phyloP scores from a whole-genome alignment of 1,140 invertebrate species.

The Ephestia elutella region DNA sequence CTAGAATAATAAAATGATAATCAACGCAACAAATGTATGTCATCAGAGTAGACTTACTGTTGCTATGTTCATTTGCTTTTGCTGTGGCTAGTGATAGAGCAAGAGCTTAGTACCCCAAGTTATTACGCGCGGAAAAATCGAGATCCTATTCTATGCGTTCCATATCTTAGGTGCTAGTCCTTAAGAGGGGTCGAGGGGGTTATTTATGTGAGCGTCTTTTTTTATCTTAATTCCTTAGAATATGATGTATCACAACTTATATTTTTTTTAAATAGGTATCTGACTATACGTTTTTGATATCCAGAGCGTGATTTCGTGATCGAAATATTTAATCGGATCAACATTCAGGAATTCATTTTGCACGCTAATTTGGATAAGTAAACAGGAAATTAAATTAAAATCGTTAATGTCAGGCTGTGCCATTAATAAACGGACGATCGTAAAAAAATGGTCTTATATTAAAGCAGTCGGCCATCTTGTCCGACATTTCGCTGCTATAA shows the following conservation, averaged over 20 bases:
- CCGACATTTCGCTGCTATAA: background rate
- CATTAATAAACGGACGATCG: background rate
- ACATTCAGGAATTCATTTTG: background rate
- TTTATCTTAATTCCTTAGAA: too few species aligned
- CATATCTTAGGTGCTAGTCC: background rate
- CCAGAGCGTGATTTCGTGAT: background rate
- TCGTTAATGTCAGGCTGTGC: background rate
- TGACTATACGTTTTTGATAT: too few species aligned
- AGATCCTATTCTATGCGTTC: background rate
- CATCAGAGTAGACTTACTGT: too few species aligned
- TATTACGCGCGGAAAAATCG: background rate
- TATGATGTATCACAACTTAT: too few species aligned
- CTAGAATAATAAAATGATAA: too few species aligned
- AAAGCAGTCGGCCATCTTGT: background rate
- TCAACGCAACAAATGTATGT: too few species aligned
- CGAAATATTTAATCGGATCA: background rate
- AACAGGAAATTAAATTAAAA: slow-evolving; percentile 1
- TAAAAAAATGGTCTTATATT: slow-evolving; percentile 2
- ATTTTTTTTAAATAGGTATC: too few species aligned
- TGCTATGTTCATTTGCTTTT: background rate
- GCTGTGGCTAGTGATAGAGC: background rate
- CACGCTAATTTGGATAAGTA: background rate
- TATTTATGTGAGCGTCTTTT: too few species aligned
- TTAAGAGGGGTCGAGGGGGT: too few species aligned
- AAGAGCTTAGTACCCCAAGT: background rate